Evolutionary conservation across 2,797 vertebrate species (phyloP), one percentile per base, ranked within the genome.

Genomic region (Columba guinea): DNA sequence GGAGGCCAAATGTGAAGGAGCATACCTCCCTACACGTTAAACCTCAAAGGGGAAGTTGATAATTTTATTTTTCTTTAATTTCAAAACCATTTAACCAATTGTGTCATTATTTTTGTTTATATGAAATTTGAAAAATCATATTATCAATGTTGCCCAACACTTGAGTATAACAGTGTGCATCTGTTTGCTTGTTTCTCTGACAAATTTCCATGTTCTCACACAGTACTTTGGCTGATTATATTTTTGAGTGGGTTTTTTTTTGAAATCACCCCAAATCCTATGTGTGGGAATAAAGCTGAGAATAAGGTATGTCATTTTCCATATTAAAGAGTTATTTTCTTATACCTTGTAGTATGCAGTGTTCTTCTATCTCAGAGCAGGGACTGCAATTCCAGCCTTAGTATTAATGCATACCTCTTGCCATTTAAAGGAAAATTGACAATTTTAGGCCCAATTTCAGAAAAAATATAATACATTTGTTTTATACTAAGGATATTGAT

Each of bases 171-270:
- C 7, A 63, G 30, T 20, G 22, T 56, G 34, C 11, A 71, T 77
- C 58, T 64, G 19, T 70, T 83, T 83, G 8, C 62, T 89, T 89
- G 62, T 87, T 91, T 88, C 59, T 83, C 81, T 95, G 84, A 59
- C 76, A 89, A 24, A 91, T 78, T 91, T 87, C 84, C 28, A 5
- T 41, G 17, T 88, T 95, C 82, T 89, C 73, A 69, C 3, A 2
- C 58, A 75, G 16, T 4, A 0, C 10, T 90, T 93, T 70, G 41
- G 9, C 6, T 91, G 68, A 71, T 76, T 64, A 32, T 73, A 26
- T 80, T 78, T 84, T 71, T 75, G 8, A 77, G 21, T 14, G 11
- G 71, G 71, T 88, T 89, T 75, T 75, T 92, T 89, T 75, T 56
- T 27, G 30, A 93, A 95, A 80, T 82, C 56, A 94, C 12, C 24